phyloP scores from a whole-genome alignment of 64 coral and sea anemone genomes.

The Orbicella faveolata region DNA sequence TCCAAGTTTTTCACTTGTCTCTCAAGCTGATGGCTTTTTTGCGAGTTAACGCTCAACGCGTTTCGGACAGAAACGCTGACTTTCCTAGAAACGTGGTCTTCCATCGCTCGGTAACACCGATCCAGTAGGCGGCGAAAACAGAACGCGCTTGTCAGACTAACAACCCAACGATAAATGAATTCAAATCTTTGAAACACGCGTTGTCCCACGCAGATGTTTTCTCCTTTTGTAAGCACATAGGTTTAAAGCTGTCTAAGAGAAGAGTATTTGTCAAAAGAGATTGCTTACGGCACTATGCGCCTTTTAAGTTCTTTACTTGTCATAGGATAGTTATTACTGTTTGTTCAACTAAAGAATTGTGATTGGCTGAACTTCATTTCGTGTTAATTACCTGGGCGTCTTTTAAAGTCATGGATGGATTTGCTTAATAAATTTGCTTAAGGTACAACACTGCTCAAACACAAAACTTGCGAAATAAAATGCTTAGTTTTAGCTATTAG shows the following conservation, averaged over 20 bases:
- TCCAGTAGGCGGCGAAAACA: not conserved
- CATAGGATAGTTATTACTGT: not conserved
- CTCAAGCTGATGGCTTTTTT: slow-evolving; percentile 48
- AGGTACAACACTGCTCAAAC: not conserved
- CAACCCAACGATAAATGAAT: not conserved
- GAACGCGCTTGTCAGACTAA: not conserved
- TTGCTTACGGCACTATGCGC: not conserved
- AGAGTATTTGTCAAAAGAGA: not conserved
- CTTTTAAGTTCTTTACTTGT: not conserved
- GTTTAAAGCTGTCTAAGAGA: not conserved
- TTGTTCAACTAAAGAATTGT: not conserved
- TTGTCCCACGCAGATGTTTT: slow-evolving; percentile 7
- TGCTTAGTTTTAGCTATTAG: no score
- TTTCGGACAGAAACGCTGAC: slow-evolving; percentile 63
- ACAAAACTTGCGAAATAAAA: not conserved
- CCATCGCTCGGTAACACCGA: slow-evolving; percentile 26
- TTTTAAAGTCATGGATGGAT: not conserved
- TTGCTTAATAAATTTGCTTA: slow-evolving; percentile 5
- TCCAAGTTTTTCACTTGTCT: slow-evolving; percentile 69
- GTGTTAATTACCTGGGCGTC: not conserved
- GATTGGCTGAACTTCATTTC: not conserved
- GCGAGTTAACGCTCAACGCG: slow-evolving; percentile 63
- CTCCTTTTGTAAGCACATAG: not conserved
- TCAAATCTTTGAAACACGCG: not conserved
- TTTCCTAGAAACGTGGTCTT: slow-evolving; percentile 45